A percentile compares a stretch with the other conserved stretches of the same genome.
These are phyloP conservation scores for Phoeniculus purpureus DNA, from an alignment of 2,797 vertebrate species.

Conservation along the genomic window DNA sequence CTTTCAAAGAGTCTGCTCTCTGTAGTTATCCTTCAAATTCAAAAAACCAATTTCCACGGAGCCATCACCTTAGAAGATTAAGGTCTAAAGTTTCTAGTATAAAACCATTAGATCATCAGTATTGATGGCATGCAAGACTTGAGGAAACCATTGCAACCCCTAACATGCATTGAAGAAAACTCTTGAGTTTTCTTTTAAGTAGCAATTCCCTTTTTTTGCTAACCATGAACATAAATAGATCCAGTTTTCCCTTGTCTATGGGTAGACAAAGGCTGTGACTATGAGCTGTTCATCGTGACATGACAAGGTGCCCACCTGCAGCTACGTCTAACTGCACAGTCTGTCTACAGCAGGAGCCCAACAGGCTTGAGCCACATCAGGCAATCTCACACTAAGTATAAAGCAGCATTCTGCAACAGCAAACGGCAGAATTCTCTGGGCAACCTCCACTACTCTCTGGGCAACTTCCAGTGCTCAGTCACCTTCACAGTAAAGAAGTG, in stretches of 20 bases:
- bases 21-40: not conserved
- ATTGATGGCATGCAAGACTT: not conserved
- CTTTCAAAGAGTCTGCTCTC: not conserved
- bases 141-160: not conserved
- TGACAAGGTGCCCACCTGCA: not conserved
- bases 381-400: not conserved
- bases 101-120: not conserved
- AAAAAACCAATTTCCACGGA: not conserved
- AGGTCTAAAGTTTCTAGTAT: not conserved
- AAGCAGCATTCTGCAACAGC: not conserved
- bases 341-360: not conserved
- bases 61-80: not conserved
- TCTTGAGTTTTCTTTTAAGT: not conserved
- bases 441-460: not conserved
- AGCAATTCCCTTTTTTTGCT: not conserved
- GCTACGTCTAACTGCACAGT: not conserved
- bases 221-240: not conserved
- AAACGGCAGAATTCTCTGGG: not conserved
- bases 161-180: not conserved
- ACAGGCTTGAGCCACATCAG: not conserved
- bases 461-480: not conserved
- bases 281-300: not conserved
- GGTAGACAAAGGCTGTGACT: not conserved
- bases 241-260: not conserved
- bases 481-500: not conserved